Conservation (phyloP, 2,797 vertebrate genomes). For the Tinamus major region DNA sequence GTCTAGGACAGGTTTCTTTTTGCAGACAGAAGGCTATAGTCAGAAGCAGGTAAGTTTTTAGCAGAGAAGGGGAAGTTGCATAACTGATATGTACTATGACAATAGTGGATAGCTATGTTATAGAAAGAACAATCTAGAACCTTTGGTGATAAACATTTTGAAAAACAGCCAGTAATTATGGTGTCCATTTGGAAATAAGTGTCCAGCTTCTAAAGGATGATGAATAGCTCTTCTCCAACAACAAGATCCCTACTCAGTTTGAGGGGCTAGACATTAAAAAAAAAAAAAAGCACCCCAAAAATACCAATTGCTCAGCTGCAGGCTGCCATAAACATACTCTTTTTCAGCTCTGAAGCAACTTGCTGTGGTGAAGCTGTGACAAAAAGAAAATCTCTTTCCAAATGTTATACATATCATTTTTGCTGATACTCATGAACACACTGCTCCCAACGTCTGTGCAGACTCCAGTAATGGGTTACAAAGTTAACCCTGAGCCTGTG, state of each 20-base stretch:
- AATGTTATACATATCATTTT: neutral
- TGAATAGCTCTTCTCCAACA: neutral
- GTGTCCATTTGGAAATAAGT: neutral
- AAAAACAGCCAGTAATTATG: neutral
- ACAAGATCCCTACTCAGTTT: neutral
- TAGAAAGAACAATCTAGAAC: neutral
- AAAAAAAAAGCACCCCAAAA: neutral
- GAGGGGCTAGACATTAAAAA: neutral
- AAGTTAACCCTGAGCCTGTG: slow-evolving; percentile 36
- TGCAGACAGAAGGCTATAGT: neutral
- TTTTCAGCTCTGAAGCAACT: neutral
- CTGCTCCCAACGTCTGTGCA: neutral
- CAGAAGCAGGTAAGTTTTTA: neutral
- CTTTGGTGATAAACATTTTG: neutral
- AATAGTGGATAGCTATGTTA: neutral
- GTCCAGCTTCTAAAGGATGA: neutral
- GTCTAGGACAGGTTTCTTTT: neutral
- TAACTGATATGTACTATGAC: neutral
- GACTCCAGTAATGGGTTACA: neutral
- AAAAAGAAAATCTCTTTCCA: neutral
- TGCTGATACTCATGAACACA: neutral
- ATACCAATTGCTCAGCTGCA: neutral
- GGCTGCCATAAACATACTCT: neutral
- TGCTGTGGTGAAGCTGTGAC: neutral
- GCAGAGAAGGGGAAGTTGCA: neutral